phyloP scores from a whole-genome alignment of 2,797 vertebrate genomes.

The Premnoplex brunnescens region DNA sequence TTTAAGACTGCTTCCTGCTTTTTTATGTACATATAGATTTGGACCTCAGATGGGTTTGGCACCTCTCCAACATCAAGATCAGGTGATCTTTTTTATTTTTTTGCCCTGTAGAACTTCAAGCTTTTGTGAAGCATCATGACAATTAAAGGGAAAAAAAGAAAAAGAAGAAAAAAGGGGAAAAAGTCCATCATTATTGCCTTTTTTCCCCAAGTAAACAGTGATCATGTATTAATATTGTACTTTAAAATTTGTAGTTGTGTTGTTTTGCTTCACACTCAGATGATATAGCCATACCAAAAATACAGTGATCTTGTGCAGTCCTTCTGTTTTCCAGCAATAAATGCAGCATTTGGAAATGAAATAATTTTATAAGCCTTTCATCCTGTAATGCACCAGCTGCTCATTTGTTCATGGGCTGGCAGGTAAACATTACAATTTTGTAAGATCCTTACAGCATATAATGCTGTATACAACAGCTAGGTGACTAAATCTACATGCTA shows the following conservation, averaged over 20 bases:
- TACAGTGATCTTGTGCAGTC: background rate
- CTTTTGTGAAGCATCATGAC: background rate
- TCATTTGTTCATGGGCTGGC: background rate
- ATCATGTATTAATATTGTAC: background rate
- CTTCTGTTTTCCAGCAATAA: background rate
- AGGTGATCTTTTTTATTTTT: constrained; percentile 24
- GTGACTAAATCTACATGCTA: background rate
- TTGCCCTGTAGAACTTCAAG: background rate
- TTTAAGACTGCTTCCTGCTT: constrained; percentile 78
- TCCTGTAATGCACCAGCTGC: background rate
- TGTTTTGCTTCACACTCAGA: background rate
- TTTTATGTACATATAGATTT: constrained; percentile 69
- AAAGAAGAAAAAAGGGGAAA: background rate
- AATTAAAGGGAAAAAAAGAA: background rate
- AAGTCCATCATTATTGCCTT: background rate
- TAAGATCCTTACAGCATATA: background rate
- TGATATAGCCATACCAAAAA: background rate
- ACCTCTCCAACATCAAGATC: constrained; percentile 55
- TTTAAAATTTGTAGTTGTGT: background rate
- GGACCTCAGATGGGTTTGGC: constrained; percentile 68
- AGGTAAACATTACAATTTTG: background rate
- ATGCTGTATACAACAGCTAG: background rate
- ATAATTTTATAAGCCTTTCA: background rate
- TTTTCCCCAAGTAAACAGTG: rapidly evolving
- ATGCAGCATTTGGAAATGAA: background rate